Evolutionary conservation across 37 sponge, comb jelly and placozoan species (phyloP).

Genomic region (Spongia lamella): DNA sequence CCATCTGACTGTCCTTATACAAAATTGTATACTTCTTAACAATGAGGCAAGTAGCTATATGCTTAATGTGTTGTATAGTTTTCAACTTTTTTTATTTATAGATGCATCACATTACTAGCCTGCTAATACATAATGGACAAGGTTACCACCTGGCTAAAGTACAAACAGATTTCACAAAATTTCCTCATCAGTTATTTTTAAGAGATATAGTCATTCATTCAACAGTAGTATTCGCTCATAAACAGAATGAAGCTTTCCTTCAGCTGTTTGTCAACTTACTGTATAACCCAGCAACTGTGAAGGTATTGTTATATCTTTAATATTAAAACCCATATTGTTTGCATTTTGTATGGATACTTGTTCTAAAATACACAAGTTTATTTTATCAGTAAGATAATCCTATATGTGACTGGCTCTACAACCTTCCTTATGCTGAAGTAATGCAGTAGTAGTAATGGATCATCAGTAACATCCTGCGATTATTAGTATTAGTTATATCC

Average conservation of each 20-base stretch:
- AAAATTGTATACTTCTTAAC: not conserved
- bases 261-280: conserved; percentile 49
- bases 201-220: conserved; percentile 46
- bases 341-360: too few relatives aligned
- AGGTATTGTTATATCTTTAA: too few relatives aligned
- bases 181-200: conserved; percentile 11
- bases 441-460: too few relatives aligned
- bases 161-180: conserved; percentile 14
- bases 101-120: conserved; percentile 26
- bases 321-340: too few relatives aligned
- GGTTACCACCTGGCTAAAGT: conserved; percentile 41
- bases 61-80: too few relatives aligned
- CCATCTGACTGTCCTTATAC: conserved; percentile 4
- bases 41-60: not conserved
- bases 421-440: too few relatives aligned
- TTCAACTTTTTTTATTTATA: not conserved
- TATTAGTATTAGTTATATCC: too few relatives aligned
- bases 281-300: conserved; percentile 31
- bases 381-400: too few relatives aligned
- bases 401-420: too few relatives aligned
- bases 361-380: too few relatives aligned
- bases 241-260: conserved; percentile 15
- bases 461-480: too few relatives aligned
- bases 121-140: conserved; percentile 43
- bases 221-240: conserved; percentile 29